These are phyloP conservation scores for Lycopodina hypogea DNA, from an alignment of 37 sponge, comb jelly and placozoan genomes.

Conservation along the genomic window DNA sequence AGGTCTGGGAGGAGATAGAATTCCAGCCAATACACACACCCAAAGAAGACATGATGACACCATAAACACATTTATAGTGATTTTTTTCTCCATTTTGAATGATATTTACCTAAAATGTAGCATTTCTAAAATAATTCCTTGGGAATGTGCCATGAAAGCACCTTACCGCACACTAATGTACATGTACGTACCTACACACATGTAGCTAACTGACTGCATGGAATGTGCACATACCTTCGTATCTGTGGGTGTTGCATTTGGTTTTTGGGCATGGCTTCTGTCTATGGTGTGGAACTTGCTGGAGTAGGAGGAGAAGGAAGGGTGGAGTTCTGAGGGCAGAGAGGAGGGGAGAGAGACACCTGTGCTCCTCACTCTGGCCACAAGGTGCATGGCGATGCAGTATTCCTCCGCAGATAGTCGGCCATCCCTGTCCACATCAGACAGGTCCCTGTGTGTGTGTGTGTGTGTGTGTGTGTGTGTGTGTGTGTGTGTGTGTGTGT, in stretches of 20 bases:
- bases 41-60: no score
- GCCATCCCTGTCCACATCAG: conserved; percentile 82
- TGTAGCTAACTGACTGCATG: no score
- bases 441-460: conserved; percentile 54
- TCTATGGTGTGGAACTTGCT: conserved; percentile 34
- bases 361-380: conserved; percentile 40
- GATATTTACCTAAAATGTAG: no score
- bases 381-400: conserved; percentile 69
- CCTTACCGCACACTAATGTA: no score
- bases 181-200: no score
- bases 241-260: background rate
- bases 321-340: conserved; percentile 53
- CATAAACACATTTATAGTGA: no score
- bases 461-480: background rate
- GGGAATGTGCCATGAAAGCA: no score
- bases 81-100: no score
- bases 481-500: no score
- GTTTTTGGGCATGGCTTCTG: background rate
- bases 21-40: no score
- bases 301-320: background rate
- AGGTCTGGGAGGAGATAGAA: no score
- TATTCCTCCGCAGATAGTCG: conserved; percentile 62
- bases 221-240: background rate
- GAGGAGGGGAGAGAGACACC: conserved; percentile 52
- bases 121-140: no score